Base-by-base conservation (phyloP, 2,797 vertebrate genomes). In the Rhinogobio ventralis region DNA sequence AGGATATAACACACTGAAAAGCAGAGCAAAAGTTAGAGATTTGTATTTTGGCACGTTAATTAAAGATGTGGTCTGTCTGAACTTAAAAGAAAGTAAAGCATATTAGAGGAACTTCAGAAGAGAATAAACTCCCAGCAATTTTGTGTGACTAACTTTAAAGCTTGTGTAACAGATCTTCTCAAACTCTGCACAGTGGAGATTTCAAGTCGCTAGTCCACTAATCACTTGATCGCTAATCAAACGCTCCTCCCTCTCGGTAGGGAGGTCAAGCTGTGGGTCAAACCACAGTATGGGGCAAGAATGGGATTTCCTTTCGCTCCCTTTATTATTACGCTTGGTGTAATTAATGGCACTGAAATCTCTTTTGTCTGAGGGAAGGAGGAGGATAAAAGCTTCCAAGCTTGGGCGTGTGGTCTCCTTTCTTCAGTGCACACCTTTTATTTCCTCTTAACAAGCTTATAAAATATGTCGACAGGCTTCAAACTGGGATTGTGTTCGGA, bases 321-420 rank as follows among this genome's bases (percentile, higher is more conserved):
- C 85, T 89, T 90, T 92, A 91, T 94, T 91, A 93, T 92, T 91
- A 92, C 86, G 87, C 85, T 30, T 87, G 74, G 87, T 90, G 91
- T 94, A 94, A 95, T 95, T 95, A 94, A 92, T 20, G 68, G 74
- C 88, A 89, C 84, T 86, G 91, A 93, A 94, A 93, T 92, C 90
- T 90, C 88, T 91, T 87, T 94, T 95, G 93, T 94, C 68, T 84
- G 89, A 87, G 83, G 73, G 55, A 86, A 92, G 89, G 10, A 93
- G 90, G 88, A 90, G 90, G 94, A 94, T 94, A 91, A 89, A 86
- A 71, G 83, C 78, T 66, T 49, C 19, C 14, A 82, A 69, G 66
- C 62, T 49, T 68, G 68, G 76, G 67, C 17, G 17, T 60, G 45
- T 53, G 90, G 88, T 89, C 85, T 91, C 92, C 87, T 94, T 94